Evolutionary conservation across 2,797 vertebrate genomes (phyloP), one percentile per base, ranked within the genome.

Genomic region (Danio jaintianensis): DNA sequence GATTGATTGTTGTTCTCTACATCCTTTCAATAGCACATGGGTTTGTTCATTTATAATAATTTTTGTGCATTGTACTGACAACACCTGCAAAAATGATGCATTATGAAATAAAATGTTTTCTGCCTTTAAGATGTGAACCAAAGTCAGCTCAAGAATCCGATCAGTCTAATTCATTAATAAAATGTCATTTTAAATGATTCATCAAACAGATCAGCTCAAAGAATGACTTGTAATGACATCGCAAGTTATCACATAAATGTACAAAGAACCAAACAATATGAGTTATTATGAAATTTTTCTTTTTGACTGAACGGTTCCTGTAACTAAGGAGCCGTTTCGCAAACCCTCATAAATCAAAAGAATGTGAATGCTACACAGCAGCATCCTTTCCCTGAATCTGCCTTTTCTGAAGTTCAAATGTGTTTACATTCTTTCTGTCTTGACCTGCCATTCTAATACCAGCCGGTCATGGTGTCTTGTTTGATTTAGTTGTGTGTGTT

Each of bases 351-450:
- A 38, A 56, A 74, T 67, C 38, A 29, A 63, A 72, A 4, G n/a
- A 18, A 3, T 79, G 13, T 4, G 9, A 58, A 62, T 42, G 13
- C 42, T 36, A 48, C 38, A 72, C 43, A 56, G 55, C 56, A 62
- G 13, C 18, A 20, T 61, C 18, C 48, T 74, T 47, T 55, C 29
- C 55, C 42, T 18, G 10, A 55, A 36, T 47, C 42, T 50, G n/a
- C 18, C 29, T 52, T 70, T 55, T 68, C 48, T 76, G 50, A 63
- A 47, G 40, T 73, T 64, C 22, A 63, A 56, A 66, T 58, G n/a
- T 92, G 87, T 90, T 93, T 91, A 93, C 91, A 91, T 93, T 92
- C 90, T 89, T 90, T 0, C 7, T 77, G 83, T 80, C 83, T 87
- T 88, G 88, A 85, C 88, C 89, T 86, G 84, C 81, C 83, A 87